phyloP scores from a whole-genome alignment of 2,888 invertebrate genomes.

The Drosophila pseudotalamancana region DNA sequence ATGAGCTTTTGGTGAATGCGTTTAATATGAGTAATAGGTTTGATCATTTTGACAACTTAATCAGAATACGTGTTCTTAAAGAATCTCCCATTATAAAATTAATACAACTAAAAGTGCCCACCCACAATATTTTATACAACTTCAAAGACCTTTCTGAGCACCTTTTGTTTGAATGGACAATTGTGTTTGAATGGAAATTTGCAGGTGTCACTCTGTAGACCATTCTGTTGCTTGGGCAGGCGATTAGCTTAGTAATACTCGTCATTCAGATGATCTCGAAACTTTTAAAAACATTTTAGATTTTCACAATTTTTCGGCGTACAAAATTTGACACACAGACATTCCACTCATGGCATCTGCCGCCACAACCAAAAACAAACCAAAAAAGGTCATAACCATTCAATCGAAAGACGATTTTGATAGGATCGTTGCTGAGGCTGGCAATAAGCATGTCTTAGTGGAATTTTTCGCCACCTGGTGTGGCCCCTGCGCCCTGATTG shows the following conservation, averaged over 20 bases:
- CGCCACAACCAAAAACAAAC: conserved; percentile 5
- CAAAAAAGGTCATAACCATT: conserved; percentile 57
- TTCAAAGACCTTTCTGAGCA: no score
- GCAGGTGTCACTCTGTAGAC: not conserved
- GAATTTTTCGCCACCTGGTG: conserved; percentile 97
- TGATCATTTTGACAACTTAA: no score
- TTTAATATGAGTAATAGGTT: no score
- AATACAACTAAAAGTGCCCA: no score
- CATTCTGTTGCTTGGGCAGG: not conserved
- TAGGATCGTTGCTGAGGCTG: conserved; percentile 48
- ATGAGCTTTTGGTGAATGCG: no score
- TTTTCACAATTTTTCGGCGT: conserved; percentile 10
- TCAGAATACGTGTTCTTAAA: no score
- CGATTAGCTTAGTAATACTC: not conserved
- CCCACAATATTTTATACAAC: no score
- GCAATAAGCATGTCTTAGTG: conserved; percentile 85
- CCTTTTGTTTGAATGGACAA: no score
- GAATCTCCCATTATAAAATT: no score
- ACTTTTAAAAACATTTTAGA: not conserved
- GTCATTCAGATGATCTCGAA: conserved; percentile 12
- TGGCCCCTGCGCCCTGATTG: conserved; percentile 94
- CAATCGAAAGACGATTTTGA: conserved; percentile 57
- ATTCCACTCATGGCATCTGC: conserved; percentile 44
- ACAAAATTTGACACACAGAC: conserved; percentile 27
- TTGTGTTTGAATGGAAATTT: no score